Evolutionary conservation across 1,140 invertebrate species (phyloP).

Genomic region (Bombyx mandarina): DNA sequence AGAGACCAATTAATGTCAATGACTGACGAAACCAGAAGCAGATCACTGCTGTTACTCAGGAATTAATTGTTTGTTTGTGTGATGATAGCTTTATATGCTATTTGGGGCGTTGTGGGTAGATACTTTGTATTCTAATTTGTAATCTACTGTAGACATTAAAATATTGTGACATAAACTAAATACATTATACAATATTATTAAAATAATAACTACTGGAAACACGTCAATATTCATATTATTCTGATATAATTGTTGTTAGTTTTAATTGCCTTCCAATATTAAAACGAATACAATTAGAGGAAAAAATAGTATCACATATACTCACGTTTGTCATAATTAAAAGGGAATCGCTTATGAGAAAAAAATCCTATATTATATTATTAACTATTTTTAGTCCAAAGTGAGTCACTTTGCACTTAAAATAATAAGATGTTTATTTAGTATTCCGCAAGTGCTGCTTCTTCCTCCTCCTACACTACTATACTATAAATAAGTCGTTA

Average conservation of each 20-base stretch:
- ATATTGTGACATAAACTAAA: neutral
- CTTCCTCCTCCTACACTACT: no score
- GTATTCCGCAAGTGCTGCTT: no score
- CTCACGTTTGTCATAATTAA: no score
- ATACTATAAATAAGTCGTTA: no score
- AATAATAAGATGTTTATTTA: no score
- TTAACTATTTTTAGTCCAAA: no score
- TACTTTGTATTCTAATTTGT: neutral
- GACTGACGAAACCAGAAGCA: constrained; percentile 47
- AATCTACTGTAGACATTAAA: neutral
- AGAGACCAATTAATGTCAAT: constrained; percentile 49
- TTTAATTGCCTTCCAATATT: no score
- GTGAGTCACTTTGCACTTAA: no score
- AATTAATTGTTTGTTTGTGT: constrained; percentile 28
- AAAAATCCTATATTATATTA: no score
- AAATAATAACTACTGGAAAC: neutral
- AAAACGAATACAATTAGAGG: no score
- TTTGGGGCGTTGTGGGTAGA: neutral
- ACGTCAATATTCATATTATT: neutral
- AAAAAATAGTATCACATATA: no score
- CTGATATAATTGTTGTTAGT: neutral
- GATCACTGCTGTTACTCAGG: constrained; percentile 35
- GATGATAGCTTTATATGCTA: constrained; percentile 10
- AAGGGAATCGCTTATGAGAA: no score
- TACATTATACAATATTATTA: neutral